Percentiles rank a stretch among this genome's conserved stretches.
Evolutionary conservation across 2,797 vertebrate genomes (phyloP).

Genomic region (Acanthiza pusilla): DNA sequence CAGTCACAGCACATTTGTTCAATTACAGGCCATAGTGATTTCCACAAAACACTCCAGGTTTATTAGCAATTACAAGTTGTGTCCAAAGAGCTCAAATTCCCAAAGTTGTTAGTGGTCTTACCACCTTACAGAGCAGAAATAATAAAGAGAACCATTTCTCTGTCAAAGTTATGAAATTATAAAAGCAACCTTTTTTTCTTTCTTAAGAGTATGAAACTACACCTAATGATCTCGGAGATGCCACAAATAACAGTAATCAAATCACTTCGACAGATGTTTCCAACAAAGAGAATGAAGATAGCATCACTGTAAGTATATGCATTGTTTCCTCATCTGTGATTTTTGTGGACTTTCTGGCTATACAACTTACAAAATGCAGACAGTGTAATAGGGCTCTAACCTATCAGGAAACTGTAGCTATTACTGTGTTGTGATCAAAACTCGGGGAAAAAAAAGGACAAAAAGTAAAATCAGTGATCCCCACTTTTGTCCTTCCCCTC

Average conservation of each 20-base stretch:
- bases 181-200: constrained; percentile 47
- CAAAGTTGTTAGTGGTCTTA: background rate
- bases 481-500: fast-evolving
- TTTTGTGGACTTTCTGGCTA: background rate
- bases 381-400: background rate
- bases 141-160: background rate
- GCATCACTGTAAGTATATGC: constrained; percentile 87
- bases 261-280: constrained; percentile 75
- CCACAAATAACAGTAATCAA: constrained; percentile 76
- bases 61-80: background rate
- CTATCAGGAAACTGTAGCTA: background rate
- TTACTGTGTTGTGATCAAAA: background rate
- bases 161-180: background rate
- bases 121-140: background rate
- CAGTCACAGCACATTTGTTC: background rate
- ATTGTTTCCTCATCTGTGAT: background rate
- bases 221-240: constrained; percentile 74
- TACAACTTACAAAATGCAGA: background rate
- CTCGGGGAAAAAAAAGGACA: background rate
- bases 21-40: background rate
- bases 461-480: background rate
- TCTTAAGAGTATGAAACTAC: constrained; percentile 76
- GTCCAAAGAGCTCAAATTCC: background rate
- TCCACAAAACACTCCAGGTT: background rate
- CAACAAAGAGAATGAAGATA: constrained; percentile 81